Conservation (phyloP, 2,113 vertebrate genomes). For the Neolamprologus devosi region DNA sequence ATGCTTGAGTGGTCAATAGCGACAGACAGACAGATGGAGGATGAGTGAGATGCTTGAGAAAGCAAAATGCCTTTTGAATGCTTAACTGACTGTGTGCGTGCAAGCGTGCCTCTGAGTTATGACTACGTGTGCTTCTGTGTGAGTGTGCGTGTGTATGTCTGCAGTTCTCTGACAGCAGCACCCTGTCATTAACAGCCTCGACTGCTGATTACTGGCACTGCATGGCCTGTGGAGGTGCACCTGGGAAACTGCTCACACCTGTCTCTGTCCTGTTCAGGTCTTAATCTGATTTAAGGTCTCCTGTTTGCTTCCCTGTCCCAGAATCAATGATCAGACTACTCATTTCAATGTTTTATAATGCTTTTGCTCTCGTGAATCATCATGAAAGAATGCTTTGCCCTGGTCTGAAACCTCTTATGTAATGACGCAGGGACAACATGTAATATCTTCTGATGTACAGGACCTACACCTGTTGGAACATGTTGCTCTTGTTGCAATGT, state of each 20-base stretch:
- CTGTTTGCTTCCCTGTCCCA: not conserved
- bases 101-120: conserved; percentile 3
- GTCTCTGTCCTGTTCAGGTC: conserved; percentile 5
- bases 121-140: not conserved
- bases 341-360: conserved; percentile 44
- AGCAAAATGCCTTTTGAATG: not conserved
- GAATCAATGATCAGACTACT: not conserved
- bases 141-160: not conserved
- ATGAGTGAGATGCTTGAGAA: not conserved
- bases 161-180: conserved; percentile 21
- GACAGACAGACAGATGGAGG: not conserved
- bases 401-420: conserved; percentile 29
- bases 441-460: not conserved
- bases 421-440: conserved; percentile 19
- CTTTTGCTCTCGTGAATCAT: conserved; percentile 57
- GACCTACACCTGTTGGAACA: conserved; percentile 26
- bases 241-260: conserved; percentile 67
- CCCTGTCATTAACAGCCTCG: conserved; percentile 59
- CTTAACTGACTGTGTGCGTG: conserved; percentile 28
- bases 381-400: conserved; percentile 39
- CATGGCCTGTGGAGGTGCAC: conserved; percentile 63
- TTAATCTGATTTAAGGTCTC: conserved; percentile 22
- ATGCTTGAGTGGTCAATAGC: not conserved
- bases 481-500: not conserved
- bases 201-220: conserved; percentile 49